Conservation (phyloP, 1,140 invertebrate species). For the Chymomyza costata region DNA sequence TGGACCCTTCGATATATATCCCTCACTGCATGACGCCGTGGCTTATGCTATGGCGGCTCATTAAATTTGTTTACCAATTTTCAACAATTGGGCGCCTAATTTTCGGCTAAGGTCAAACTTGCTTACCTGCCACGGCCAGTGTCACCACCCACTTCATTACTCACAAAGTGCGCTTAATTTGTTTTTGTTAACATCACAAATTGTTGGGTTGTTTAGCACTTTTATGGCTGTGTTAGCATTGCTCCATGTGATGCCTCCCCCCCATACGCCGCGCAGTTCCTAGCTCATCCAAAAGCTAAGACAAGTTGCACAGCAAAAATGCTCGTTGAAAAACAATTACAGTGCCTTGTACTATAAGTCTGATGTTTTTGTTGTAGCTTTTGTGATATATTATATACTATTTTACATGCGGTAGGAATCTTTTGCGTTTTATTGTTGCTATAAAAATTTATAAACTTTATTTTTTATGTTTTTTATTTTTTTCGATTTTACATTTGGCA, state of each 20-base stretch:
- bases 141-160: constrained; percentile 21
- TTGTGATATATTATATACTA: too few relatives aligned
- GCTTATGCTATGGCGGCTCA: too few relatives aligned
- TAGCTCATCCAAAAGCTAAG: constrained; percentile 9
- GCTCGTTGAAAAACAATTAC: constrained; percentile 53
- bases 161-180: constrained; percentile 38
- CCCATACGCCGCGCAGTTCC: constrained; percentile 1
- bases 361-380: constrained; percentile 16
- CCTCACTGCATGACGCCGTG: too few relatives aligned
- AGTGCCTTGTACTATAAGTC: constrained; percentile 44
- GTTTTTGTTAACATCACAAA: constrained; percentile 40
- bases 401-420: constrained; percentile 54
- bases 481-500: too few relatives aligned
- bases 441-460: too few relatives aligned
- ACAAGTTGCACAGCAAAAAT: constrained; percentile 28
- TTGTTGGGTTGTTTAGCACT: constrained; percentile 59
- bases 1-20: too few relatives aligned
- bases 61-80: constrained; percentile 22
- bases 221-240: constrained; percentile 60
- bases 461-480: too few relatives aligned
- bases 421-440: constrained; percentile 55
- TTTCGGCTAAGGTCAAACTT: constrained; percentile 51
- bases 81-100: constrained; percentile 36
- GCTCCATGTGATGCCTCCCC: constrained; percentile 8
- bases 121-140: constrained; percentile 8